Percentiles rank a stretch among this genome's conserved stretches.
phyloP scores from a whole-genome alignment of 1,140 invertebrate species.

The Notospermus geniculatus region DNA sequence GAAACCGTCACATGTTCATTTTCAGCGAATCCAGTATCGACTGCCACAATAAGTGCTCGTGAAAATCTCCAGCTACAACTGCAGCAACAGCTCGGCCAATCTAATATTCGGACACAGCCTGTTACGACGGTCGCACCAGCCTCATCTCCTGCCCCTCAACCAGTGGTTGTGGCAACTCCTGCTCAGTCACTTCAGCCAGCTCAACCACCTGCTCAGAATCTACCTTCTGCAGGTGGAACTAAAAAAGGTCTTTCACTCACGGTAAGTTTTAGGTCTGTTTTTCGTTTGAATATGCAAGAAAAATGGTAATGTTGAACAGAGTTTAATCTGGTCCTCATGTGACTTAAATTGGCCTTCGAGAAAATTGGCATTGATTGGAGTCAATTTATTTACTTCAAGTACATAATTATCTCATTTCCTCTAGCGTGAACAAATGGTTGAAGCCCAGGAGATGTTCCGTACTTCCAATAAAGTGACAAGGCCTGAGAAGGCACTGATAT shows the following conservation, averaged over 20 bases:
- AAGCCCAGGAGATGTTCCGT: constrained; percentile 96
- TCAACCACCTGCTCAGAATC: constrained; percentile 9
- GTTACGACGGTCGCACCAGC: constrained; percentile 50
- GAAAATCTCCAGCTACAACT: constrained; percentile 49
- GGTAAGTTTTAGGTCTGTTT: constrained; percentile 62
- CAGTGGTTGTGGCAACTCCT: neutral
- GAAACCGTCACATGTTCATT: no score
- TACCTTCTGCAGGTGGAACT: constrained; percentile 13
- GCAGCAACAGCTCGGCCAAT: constrained; percentile 49
- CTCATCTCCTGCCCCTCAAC: constrained; percentile 11
- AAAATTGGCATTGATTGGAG: neutral
- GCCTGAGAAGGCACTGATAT: constrained; percentile 93
- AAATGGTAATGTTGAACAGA: no score
- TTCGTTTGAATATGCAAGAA: no score
- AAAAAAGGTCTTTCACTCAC: constrained; percentile 74
- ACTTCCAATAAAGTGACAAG: constrained; percentile 93
- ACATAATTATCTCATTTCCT: neutral
- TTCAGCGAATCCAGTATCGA: constrained; percentile 19
- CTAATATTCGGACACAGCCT: constrained; percentile 32
- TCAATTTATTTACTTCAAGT: constrained; percentile 57
- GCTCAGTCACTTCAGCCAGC: constrained; percentile 17
- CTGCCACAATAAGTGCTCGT: constrained; percentile 38
- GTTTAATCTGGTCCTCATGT: no score
- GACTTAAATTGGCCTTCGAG: no score
- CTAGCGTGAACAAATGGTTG: constrained; percentile 88